Percentiles rank a stretch among this genome's conserved stretches.
Conservation (phyloP, 2,888 invertebrate species). For the Leucophenga montana region DNA sequence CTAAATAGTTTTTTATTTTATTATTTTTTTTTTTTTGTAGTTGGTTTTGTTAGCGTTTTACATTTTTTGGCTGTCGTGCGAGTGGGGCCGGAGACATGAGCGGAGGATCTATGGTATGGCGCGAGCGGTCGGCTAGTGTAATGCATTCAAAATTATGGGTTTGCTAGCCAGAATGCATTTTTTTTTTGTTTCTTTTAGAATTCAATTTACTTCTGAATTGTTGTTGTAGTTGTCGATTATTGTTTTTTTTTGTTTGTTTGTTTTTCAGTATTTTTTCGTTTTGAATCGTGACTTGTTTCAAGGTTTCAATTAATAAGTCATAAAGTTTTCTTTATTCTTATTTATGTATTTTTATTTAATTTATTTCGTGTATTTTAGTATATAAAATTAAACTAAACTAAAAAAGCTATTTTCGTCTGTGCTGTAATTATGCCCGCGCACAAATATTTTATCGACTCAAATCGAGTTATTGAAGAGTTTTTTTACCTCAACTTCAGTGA, state of each 20-base stretch:
- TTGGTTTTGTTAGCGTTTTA: constrained; percentile 46
- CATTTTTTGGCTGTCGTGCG: constrained; percentile 5
- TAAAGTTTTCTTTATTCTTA: constrained; percentile 56
- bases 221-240: constrained; percentile 10
- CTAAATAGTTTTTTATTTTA: constrained; percentile 47
- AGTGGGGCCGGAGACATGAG: not conserved
- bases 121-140: not conserved
- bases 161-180: constrained; percentile 48
- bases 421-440: constrained; percentile 6
- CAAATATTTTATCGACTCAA: constrained; percentile 29
- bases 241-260: too few species aligned
- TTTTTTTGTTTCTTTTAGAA: constrained; percentile 1
- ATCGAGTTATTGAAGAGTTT: not conserved
- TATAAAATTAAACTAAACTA: not conserved
- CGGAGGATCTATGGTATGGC: not conserved
- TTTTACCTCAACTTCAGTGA: too few species aligned
- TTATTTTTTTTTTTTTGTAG: constrained; percentile 35
- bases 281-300: constrained; percentile 64
- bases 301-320: constrained; percentile 61
- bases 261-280: not conserved
- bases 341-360: constrained; percentile 43
- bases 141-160: constrained; percentile 42
- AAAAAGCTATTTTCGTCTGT: constrained; percentile 36
- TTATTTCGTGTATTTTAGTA: constrained; percentile 4
- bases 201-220: constrained; percentile 10